Evolutionary conservation across 2,113 vertebrate species (phyloP), one percentile per base, ranked within the genome.

Genomic region (Nannobrachium achirus): DNA sequence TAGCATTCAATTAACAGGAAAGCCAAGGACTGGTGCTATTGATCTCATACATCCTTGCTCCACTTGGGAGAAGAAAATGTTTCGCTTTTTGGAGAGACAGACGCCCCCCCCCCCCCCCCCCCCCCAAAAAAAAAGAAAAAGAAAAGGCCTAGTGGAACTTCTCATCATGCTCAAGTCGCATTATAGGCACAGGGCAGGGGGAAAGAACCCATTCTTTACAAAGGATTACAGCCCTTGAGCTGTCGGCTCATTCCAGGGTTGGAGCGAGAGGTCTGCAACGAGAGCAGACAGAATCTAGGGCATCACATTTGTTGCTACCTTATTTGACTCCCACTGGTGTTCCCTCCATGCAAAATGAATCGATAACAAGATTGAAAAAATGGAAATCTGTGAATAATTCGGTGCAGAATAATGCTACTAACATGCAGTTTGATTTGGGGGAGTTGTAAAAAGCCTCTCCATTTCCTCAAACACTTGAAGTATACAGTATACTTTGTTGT

Each of bases 151-250:
- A 1, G 44, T 64, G 19, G 8, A 65, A 50, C 48, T 56, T 56
- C 10, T 69, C 66, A 60, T 69, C 66, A 60, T 69, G 56, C 39
- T 38, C 53, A 49, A 49, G 3, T 51, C 44, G 53, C 52, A 64
- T 51, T 33, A 33, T 5, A 18, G 33, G 38, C 57, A 59, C 39
- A 59, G 57, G 40, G 57, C n/a, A 42, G 57, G 57, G 40, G 57
- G 40, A 10, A 59, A 59, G 39, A 44, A 59, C 57, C 44, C n/a
- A 59, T 59, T 8, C 15, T 59, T 55, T 33, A 55, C 51, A 53
- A 53, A 53, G 20, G 56, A 69, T 41, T 65, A 55, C 20, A 48
- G 25, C 20, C 48, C 60, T 18, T 65, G 16, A 19, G 60, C 48
- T 53, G 39, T 40, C 41, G 45, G 45, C 38, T 57, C 58, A 56